A percentile compares a stretch with the other conserved stretches of the same genome.
These are phyloP conservation scores for Sylvilagus bachmani DNA, from an alignment of 2,113 vertebrate genomes.

Conservation along the genomic window DNA sequence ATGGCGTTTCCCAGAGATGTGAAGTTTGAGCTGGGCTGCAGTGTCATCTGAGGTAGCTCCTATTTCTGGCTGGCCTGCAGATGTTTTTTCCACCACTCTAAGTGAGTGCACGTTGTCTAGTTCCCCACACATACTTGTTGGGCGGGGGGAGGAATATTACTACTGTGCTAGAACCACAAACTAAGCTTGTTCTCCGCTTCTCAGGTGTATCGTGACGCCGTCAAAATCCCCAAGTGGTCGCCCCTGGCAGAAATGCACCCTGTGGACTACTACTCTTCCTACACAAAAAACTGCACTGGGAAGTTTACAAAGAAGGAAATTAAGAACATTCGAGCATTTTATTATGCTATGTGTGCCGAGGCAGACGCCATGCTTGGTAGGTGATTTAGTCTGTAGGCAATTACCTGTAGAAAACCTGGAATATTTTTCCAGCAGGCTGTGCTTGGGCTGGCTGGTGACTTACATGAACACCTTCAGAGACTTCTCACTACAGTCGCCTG, in stretches of 20 bases:
- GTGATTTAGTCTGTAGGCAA: constrained; percentile 78
- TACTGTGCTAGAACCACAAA: constrained; percentile 54
- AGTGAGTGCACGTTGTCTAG: background rate
- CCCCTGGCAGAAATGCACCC: constrained; percentile 94
- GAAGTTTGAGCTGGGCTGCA: background rate
- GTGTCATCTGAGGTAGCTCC: background rate
- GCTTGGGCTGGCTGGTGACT: background rate
- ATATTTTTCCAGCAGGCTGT: constrained; percentile 46
- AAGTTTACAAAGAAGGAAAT: constrained; percentile 94
- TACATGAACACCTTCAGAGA: background rate
- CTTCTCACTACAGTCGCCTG: background rate
- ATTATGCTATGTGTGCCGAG: constrained; percentile 99
- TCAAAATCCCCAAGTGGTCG: constrained; percentile 95
- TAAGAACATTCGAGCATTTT: constrained; percentile 93
- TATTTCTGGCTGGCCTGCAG: background rate
- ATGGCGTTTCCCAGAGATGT: no score
- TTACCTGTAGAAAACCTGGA: constrained; percentile 50
- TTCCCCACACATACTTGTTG: background rate
- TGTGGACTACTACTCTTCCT: constrained; percentile 96
- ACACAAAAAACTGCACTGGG: constrained; percentile 97
- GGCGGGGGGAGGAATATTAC: background rate
- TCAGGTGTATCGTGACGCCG: constrained; percentile 91
- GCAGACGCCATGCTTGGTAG: constrained; percentile 97
- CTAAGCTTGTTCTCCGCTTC: constrained; percentile 73
- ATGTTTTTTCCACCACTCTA: constrained; percentile 16